phyloP scores from a whole-genome alignment of 2,797 vertebrate species.

The Sebastiscus albofasciatus region DNA sequence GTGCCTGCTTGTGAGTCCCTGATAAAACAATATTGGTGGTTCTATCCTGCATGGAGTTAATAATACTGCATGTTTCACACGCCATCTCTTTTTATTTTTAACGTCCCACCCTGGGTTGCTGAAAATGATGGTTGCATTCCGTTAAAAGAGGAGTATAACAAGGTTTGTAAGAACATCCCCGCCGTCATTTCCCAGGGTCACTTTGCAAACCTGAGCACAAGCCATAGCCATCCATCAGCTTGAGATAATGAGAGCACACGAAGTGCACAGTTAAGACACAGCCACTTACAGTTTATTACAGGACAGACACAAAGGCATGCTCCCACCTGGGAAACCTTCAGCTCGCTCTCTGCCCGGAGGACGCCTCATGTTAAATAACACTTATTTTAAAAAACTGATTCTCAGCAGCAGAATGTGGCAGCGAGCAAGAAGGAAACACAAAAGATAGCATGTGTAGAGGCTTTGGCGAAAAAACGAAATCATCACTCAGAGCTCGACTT shows the following conservation, averaged over 20 bases:
- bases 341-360: conserved; percentile 50
- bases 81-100: conserved; percentile 45
- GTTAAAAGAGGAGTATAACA: conserved; percentile 39
- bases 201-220: conserved; percentile 76
- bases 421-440: conserved; percentile 27
- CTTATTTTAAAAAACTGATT: conserved; percentile 40
- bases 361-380: conserved; percentile 59
- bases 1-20: conserved; percentile 33
- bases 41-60: conserved; percentile 63
- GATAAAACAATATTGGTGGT: conserved; percentile 19
- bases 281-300: conserved; percentile 76
- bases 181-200: conserved; percentile 81
- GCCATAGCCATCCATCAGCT: conserved; percentile 79
- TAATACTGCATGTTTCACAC: conserved; percentile 63
- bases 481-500: conserved; percentile 22
- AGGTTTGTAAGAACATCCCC: conserved; percentile 61
- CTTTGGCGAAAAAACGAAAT: conserved; percentile 18
- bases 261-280: conserved; percentile 72
- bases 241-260: conserved; percentile 84
- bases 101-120: conserved; percentile 24
- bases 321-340: conserved; percentile 56
- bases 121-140: conserved; percentile 43
- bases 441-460: conserved; percentile 23
- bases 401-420: conserved; percentile 22
- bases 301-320: conserved; percentile 61